Base-by-base conservation (phyloP, 2,797 vertebrate genomes). In the Oreochromis grahami region DNA sequence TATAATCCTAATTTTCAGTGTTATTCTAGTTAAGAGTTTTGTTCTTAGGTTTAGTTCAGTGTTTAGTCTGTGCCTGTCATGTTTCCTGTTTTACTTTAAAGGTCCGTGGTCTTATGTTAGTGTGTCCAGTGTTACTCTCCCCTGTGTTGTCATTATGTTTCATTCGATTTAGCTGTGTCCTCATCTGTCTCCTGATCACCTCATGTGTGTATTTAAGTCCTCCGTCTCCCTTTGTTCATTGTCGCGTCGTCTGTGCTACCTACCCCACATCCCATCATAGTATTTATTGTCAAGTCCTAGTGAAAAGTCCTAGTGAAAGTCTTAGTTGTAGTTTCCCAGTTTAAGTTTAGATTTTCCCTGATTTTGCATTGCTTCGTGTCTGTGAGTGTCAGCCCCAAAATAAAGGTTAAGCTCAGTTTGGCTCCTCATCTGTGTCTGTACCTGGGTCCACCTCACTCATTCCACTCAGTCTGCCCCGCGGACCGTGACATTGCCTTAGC, bases 211-310 rank as follows among this genome's bases (percentile, higher is more conserved):
- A 29, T 56, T 58, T 56, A 9, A 32, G 55, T 58, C 55, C 26
- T 32, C 55, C 8, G 4, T 29, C 53, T 56, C 14, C 14, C 26
- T 32, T 17, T 56, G 26, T 32, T 56, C 5, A 32, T 1, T 6
- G 55, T 56, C 1, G 1, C 0, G 8, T 58, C 0, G 14, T 32
- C 55, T 58, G 14, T 58, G 14, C 13, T 17, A 58, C 8, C 55
- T 56, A 56, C 55, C 55, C 26, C 26, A 56, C 26, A 29, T 56
- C 26, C 55, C 32, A 26, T 58, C 55, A 32, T 58, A 14, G 26
- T 32, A 32, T 58, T 58, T 8, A 10, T 58, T 58, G 26, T 58
- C 55, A 58, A 32, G 2, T 32, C 29, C 6, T 32, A 32, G 6
- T 32, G 29, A 32, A 32, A 58, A 58, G 55, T 58, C 26, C 6